Percentiles rank a stretch among this genome's conserved stretches.
These are phyloP conservation scores for Corythucha ciliata DNA, from an alignment of 2,888 invertebrate genomes.

Conservation along the genomic window DNA sequence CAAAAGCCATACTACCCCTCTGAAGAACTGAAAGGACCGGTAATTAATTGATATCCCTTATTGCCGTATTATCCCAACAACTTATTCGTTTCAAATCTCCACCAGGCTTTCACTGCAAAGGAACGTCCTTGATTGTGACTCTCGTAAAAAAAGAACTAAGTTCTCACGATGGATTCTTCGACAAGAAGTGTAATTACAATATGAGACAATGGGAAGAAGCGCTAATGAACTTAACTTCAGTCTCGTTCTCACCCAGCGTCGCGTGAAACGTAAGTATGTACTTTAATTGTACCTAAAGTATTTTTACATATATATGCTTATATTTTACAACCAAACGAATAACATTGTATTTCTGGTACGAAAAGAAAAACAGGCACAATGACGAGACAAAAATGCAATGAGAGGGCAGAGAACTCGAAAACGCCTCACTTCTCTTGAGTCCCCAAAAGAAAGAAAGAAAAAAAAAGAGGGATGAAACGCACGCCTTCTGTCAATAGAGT, in stretches of 20 bases:
- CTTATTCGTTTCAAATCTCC: not conserved
- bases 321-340: too few species aligned
- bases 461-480: conserved; percentile 12
- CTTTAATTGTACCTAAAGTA: too few species aligned
- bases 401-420: too few species aligned
- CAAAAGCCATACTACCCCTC: too few species aligned
- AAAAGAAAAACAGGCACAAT: too few species aligned
- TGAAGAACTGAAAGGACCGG: not conserved
- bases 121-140: conserved; percentile 2
- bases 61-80: not conserved
- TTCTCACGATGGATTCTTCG: conserved; percentile 3
- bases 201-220: conserved; percentile 7
- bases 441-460: conserved; percentile 1
- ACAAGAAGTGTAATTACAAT: conserved; percentile 4
- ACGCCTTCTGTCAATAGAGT: conserved; percentile 19
- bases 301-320: too few species aligned
- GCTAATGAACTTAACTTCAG: not conserved
- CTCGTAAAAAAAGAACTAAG: not conserved
- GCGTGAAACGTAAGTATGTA: conserved; percentile 5
- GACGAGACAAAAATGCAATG: too few species aligned
- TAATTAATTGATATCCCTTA: not conserved
- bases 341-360: too few species aligned
- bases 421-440: too few species aligned
- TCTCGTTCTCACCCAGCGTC: conserved; percentile 2
- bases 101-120: not conserved